Base-by-base conservation (phyloP, 2,113 vertebrate genomes). In the Chaetodon auriga region DNA sequence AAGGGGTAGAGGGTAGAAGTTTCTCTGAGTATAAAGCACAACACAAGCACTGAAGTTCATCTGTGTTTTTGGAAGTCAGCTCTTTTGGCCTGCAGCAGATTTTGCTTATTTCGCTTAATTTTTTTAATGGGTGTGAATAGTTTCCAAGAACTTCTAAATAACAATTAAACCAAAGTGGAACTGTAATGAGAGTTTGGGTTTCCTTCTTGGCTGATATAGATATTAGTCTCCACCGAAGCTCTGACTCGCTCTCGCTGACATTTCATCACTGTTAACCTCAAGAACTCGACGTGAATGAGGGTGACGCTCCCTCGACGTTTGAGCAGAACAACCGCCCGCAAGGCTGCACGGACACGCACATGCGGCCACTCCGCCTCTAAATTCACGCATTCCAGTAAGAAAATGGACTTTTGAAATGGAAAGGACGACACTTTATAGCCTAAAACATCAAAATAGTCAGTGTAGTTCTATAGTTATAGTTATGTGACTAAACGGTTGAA, bases 291-390 rank as follows among this genome's bases (percentile, higher is more conserved):
- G 23, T 36, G 64, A 79, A 51, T 25, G 14, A 43, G 63, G 23
- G 51, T 23, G 30, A 55, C n/a, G 18, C 49, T 23, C 19, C 61
- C 46, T n/a, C 6, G 2, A 53, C 55, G 49, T 74, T 53, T 60
- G 43, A 64, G 16, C 7, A 15, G 45, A 74, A 62, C 23, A 61
- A 65, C 30, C 48, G 1, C 66, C 69, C 71, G 75, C 68, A 53
- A 63, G 10, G 25, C 65, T 18, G n/a, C 57, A 11, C 0, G 6
- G n/a, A 14, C 72, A 45, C 58, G 48, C 36, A 19, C 30, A 18
- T 43, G 71, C 2, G 3, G 53, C 19, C 38, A 49, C 5, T 23
- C 16, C 0, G 23, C 21, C 19, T 62, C 11, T 38, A 30, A 15
- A 68, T 66, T 0, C 18, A 48, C 49, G 21, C 18, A 8, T 30